Percentiles rank a stretch among this genome's conserved stretches.
Conservation (phyloP, 2,797 vertebrate species). For the Gymnodraco acuticeps region DNA sequence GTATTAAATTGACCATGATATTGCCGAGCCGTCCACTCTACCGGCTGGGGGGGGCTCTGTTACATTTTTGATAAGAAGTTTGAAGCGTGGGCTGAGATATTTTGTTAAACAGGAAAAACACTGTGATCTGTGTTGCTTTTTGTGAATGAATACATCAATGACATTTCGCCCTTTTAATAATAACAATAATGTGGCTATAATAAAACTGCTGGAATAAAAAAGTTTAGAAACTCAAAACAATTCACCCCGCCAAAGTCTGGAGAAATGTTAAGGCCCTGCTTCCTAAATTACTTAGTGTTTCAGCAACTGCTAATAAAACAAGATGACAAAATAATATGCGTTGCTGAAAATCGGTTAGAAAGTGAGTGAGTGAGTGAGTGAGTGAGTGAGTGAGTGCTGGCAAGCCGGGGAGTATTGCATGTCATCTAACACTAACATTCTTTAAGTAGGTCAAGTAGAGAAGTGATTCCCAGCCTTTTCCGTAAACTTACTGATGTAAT, state of each 20-base stretch:
- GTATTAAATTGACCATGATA: constrained; percentile 51
- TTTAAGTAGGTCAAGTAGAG: constrained; percentile 82
- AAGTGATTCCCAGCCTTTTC: constrained; percentile 78
- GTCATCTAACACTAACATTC: constrained; percentile 78
- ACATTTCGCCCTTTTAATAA: constrained; percentile 12
- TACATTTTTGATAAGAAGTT: constrained; percentile 24
- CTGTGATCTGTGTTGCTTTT: constrained; percentile 21
- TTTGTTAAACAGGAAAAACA: neutral
- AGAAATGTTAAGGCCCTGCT: constrained; percentile 38
- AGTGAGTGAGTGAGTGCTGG: constrained; percentile 71
- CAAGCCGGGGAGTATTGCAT: constrained; percentile 71
- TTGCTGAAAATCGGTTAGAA: constrained; percentile 53
- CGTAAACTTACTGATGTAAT: constrained; percentile 81
- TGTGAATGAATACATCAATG: constrained; percentile 17
- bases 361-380: constrained; percentile 66
- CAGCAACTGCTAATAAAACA: constrained; percentile 71
- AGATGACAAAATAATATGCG: constrained; percentile 69
- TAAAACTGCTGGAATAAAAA: constrained; percentile 19
- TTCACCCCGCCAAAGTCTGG: constrained; percentile 18
- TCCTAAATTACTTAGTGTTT: constrained; percentile 65
- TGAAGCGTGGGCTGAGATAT: neutral
- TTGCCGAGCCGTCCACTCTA: constrained; percentile 28
- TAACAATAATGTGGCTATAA: neutral
- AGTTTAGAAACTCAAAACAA: constrained; percentile 35
- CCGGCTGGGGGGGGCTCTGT: constrained; percentile 18